Conservation (phyloP, 2,797 vertebrate species). For the Periparus ater region DNA sequence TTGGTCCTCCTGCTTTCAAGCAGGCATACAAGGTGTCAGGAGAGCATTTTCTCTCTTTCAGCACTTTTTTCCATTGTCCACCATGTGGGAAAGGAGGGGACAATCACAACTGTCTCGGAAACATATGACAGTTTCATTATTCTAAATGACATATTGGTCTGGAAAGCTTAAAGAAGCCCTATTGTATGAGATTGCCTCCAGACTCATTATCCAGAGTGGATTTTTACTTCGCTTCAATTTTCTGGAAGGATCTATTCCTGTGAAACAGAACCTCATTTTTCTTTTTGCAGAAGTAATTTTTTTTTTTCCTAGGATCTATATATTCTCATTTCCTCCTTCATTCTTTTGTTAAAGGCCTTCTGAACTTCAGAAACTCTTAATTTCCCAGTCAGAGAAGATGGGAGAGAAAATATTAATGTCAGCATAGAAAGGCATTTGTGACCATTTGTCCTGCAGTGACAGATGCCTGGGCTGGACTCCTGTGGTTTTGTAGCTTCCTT, state of each 20-base stretch:
- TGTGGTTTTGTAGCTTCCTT: not conserved
- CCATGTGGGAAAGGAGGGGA: not conserved
- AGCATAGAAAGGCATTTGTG: not conserved
- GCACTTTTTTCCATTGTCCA: not conserved
- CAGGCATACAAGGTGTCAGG: not conserved
- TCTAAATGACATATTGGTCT: not conserved
- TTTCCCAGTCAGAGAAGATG: not conserved
- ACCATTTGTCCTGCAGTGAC: not conserved
- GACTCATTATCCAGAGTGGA: slow-evolving; percentile 21
- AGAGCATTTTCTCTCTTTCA: not conserved
- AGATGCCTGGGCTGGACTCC: not conserved
- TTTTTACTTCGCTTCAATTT: slow-evolving; percentile 28
- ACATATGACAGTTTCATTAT: not conserved
- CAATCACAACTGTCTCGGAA: not conserved
- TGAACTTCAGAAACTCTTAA: slow-evolving; percentile 8
- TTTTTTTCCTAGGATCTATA: not conserved
- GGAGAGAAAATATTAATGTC: not conserved
- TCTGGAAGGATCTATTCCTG: not conserved
- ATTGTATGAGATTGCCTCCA: not conserved
- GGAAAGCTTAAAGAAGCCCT: not conserved
- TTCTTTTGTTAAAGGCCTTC: slow-evolving; percentile 18
- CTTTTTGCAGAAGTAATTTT: not conserved
- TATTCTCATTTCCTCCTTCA: slow-evolving; percentile 25
- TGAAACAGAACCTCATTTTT: slow-evolving; percentile 34
- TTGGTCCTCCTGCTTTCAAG: not conserved